These are phyloP conservation scores for Trachelus iudaicus DNA, from an alignment of 2,888 invertebrate genomes.

Conservation along the genomic window DNA sequence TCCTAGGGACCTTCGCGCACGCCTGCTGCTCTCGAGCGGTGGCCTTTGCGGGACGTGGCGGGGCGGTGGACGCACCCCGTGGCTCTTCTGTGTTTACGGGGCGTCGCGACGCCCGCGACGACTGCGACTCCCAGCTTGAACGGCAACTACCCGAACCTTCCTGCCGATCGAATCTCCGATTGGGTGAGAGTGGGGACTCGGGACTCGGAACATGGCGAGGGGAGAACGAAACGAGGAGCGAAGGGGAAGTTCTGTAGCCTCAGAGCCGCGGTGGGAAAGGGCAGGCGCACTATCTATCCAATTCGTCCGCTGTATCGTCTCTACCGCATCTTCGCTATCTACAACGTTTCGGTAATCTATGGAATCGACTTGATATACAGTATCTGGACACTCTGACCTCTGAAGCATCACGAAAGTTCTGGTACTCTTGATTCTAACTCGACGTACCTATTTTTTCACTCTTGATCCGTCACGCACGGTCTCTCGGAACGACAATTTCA, in stretches of 20 bases:
- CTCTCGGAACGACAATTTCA: too few species aligned
- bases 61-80: neutral
- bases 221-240: neutral
- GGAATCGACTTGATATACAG: too few species aligned
- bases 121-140: conserved; percentile 29
- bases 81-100: conserved; percentile 45
- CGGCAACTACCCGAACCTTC: conserved; percentile 29
- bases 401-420: too few species aligned
- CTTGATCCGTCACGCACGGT: too few species aligned
- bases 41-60: neutral
- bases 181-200: conserved; percentile 40
- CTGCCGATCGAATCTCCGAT: conserved; percentile 56
- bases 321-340: neutral
- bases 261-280: neutral
- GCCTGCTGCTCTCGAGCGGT: neutral
- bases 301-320: neutral
- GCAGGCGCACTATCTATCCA: neutral
- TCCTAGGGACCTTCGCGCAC: neutral
- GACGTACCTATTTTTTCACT: too few species aligned
- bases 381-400: too few species aligned
- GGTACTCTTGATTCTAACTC: too few species aligned
- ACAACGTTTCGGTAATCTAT: neutral
- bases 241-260: neutral
- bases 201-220: conserved; percentile 15
- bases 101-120: conserved; percentile 47